These are phyloP conservation scores for Dichetophora obliterata DNA, from an alignment of 2,888 invertebrate genomes.

Conservation along the genomic window DNA sequence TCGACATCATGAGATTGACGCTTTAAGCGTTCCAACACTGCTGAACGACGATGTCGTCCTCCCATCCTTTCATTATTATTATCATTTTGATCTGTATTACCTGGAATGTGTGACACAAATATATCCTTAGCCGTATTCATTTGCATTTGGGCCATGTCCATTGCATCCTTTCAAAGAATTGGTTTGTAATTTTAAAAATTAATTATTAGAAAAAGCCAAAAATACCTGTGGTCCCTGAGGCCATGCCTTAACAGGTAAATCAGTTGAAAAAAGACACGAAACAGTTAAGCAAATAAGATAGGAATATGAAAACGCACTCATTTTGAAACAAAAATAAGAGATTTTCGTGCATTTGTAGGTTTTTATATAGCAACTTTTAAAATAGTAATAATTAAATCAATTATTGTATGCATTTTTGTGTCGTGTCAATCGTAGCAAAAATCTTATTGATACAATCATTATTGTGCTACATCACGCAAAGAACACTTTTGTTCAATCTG, in stretches of 20 bases:
- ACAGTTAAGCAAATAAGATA: not conserved
- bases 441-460: no score
- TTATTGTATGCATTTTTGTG: not conserved
- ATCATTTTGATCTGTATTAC: not conserved
- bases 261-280: not conserved
- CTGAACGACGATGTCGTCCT: not conserved
- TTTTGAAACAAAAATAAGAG: not conserved
- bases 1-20: constrained; percentile 42
- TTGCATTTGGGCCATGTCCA: not conserved
- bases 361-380: not conserved
- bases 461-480: not conserved
- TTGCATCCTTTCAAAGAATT: not conserved
- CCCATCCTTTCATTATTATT: not conserved
- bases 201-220: not conserved
- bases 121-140: not conserved
- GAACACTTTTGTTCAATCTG: no score
- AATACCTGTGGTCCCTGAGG: constrained; percentile 16
- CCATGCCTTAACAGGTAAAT: not conserved
- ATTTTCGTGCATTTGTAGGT: not conserved
- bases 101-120: not conserved
- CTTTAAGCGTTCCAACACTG: not conserved
- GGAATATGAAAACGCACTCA: not conserved
- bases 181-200: not conserved
- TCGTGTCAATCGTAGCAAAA: no score
- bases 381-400: not conserved